These are phyloP conservation scores for Apostichopus californicus DNA, from an alignment of 35 echinoderm and acorn worm species.

Conservation along the genomic window DNA sequence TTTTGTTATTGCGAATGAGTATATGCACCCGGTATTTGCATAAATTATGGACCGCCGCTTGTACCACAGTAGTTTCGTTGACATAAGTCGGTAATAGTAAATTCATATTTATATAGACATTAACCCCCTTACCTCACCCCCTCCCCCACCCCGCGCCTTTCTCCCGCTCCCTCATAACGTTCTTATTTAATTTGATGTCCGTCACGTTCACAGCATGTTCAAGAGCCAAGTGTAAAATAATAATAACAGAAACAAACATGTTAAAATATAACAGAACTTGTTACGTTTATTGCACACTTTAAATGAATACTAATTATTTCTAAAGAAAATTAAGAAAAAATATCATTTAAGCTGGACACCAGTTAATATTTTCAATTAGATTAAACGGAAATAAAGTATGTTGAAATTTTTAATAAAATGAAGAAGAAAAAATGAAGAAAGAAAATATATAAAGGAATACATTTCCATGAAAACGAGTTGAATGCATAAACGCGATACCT, in stretches of 20 bases:
- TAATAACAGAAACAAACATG: not conserved
- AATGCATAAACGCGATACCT: not conserved
- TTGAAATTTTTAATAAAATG: not conserved
- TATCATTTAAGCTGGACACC: not conserved
- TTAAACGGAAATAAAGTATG: not conserved
- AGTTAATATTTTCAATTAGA: not conserved
- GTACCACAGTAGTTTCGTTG: too few species aligned
- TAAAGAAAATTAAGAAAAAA: not conserved
- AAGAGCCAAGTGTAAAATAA: too few species aligned
- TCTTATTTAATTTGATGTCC: too few species aligned
- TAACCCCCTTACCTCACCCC: too few species aligned
- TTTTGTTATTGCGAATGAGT: too few species aligned
- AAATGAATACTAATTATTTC: not conserved
- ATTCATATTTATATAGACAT: too few species aligned
- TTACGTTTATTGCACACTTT: slow-evolving; percentile 3
- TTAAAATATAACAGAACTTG: not conserved
- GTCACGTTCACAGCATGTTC: too few species aligned
- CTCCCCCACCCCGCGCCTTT: too few species aligned
- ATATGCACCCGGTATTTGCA: too few species aligned
- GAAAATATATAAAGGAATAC: not conserved
- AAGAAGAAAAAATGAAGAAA: not conserved
- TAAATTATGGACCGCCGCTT: too few species aligned
- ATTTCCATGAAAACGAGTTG: not conserved
- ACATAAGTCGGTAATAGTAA: too few species aligned
- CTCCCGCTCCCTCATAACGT: too few species aligned